Percentiles rank a stretch among this genome's conserved stretches.
phyloP scores from a whole-genome alignment of 2,797 vertebrate genomes.

The Acanthiza pusilla region DNA sequence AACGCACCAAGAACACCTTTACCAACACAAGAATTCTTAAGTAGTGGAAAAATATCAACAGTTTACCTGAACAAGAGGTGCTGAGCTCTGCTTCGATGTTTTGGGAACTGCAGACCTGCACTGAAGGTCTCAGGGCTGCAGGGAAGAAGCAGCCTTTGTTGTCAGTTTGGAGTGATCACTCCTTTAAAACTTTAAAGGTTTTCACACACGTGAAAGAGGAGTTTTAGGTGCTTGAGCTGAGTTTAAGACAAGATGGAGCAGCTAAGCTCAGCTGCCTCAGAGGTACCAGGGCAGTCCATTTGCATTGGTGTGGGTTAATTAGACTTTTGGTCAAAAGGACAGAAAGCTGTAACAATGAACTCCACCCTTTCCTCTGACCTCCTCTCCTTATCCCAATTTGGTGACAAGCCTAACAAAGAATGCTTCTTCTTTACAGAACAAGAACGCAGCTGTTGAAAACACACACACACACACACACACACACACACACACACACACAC shows the following conservation, averaged over 20 bases:
- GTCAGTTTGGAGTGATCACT: neutral
- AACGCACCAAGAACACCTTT: constrained; percentile 20
- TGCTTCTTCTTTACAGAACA: neutral
- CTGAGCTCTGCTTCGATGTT: neutral
- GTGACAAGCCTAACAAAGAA: constrained; percentile 26
- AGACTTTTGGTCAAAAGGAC: constrained; percentile 37
- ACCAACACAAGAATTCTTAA: neutral
- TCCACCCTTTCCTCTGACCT: neutral
- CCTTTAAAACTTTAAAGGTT: neutral
- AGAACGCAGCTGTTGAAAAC: neutral
- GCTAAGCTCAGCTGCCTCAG: constrained; percentile 11
- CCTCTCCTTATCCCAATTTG: neutral
- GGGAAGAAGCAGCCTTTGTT: neutral
- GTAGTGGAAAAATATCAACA: neutral
- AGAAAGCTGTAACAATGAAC: neutral
- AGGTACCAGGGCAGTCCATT: neutral
- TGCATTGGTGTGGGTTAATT: neutral
- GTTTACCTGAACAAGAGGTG: neutral
- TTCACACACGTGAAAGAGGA: neutral
- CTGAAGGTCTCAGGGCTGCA: neutral
- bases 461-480: neutral
- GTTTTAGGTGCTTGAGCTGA: neutral
- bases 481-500: too few species aligned
- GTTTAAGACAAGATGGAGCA: neutral
- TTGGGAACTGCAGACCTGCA: constrained; percentile 29